These are phyloP conservation scores for Drosophila suzukii DNA, from an alignment of 1,140 invertebrate species.

Conservation along the genomic window DNA sequence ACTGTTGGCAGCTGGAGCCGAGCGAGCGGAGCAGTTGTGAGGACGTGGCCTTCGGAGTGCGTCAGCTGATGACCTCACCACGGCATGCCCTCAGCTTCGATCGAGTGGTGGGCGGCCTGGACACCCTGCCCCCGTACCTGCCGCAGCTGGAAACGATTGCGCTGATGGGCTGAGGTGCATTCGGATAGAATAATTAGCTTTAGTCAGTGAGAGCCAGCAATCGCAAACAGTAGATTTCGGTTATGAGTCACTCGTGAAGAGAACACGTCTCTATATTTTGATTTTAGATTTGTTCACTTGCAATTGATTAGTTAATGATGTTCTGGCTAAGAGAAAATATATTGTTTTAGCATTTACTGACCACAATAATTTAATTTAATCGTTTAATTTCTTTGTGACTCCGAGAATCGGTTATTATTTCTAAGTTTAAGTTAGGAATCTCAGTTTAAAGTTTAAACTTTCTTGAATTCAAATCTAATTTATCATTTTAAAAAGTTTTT, in stretches of 20 bases:
- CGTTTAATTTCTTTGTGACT: background rate
- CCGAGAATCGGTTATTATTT: background rate
- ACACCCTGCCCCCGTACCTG: slow-evolving; percentile 77
- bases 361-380: background rate
- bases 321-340: background rate
- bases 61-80: slow-evolving; percentile 82
- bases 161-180: slow-evolving; percentile 15
- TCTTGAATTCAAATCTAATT: background rate
- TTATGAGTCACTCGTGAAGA: slow-evolving; percentile 22
- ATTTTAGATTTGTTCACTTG: background rate
- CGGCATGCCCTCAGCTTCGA: slow-evolving; percentile 77
- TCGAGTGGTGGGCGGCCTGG: slow-evolving; percentile 49
- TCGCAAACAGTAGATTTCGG: slow-evolving; percentile 20
- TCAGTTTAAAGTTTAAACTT: background rate
- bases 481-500: no score
- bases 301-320: slow-evolving; percentile 1
- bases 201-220: slow-evolving; percentile 10
- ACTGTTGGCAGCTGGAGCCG: slow-evolving; percentile 93
- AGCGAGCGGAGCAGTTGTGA: slow-evolving; percentile 91
- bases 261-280: slow-evolving; percentile 20
- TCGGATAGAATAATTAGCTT: slow-evolving; percentile 37
- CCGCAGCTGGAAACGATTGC: slow-evolving; percentile 72
- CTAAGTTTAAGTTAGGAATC: background rate
- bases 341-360: slow-evolving; percentile 1
- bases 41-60: slow-evolving; percentile 85